Conservation (phyloP, 2,888 invertebrate species). For the Orchesella flavescens region DNA sequence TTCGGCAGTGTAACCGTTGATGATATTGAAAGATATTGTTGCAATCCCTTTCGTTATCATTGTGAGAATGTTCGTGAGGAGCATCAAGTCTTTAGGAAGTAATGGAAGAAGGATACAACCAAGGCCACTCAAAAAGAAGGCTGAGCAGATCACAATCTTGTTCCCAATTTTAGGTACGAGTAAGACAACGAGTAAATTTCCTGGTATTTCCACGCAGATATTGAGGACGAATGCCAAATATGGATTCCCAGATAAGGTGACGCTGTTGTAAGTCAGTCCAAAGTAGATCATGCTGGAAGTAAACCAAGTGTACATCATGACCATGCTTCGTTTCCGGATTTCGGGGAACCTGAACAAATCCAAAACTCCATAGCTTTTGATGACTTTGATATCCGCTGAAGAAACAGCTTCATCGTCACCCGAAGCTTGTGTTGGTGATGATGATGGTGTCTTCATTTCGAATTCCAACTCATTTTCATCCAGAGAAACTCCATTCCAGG, state of each 20-base stretch:
- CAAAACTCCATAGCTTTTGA: too few species aligned
- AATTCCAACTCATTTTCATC: too few species aligned
- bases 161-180: slow-evolving; percentile 13
- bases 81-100: background rate
- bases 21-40: slow-evolving; percentile 75
- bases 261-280: slow-evolving; percentile 46
- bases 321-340: slow-evolving; percentile 17
- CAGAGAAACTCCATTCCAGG: background rate
- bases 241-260: slow-evolving; percentile 31
- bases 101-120: too few species aligned
- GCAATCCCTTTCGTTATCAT: slow-evolving; percentile 69
- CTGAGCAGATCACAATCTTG: background rate
- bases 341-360: background rate
- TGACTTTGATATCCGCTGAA: too few species aligned
- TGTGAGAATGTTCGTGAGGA: background rate
- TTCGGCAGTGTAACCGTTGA: slow-evolving; percentile 76
- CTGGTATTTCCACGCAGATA: slow-evolving; percentile 34
- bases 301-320: slow-evolving; percentile 37
- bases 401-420: too few species aligned
- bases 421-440: too few species aligned
- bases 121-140: background rate
- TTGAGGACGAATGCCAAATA: slow-evolving; percentile 23
- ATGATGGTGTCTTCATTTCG: too few species aligned
- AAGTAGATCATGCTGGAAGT: slow-evolving; percentile 34
- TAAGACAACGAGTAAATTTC: slow-evolving; percentile 7